Conservation (phyloP, 2,888 invertebrate genomes). For the Drosophila yooni region DNA sequence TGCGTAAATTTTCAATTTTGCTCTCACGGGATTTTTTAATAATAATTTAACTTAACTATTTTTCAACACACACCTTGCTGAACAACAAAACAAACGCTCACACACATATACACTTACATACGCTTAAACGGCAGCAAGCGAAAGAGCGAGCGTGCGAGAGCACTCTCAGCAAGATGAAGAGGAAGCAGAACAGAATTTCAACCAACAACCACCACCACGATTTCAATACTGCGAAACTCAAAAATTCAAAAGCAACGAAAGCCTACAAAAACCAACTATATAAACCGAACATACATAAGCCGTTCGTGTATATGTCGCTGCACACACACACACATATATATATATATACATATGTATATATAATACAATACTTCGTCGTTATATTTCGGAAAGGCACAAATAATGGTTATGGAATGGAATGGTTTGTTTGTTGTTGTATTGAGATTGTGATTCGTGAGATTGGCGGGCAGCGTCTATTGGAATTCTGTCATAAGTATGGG, state of each 20-base stretch:
- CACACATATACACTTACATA: conserved; percentile 26
- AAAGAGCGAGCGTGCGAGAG: conserved; percentile 33
- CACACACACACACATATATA: conserved; percentile 3
- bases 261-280: conserved; percentile 77
- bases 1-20: conserved; percentile 37
- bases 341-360: conserved; percentile 11
- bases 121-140: conserved; percentile 22
- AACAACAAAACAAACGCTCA: conserved; percentile 52
- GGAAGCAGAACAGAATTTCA: conserved; percentile 57
- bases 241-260: conserved; percentile 79
- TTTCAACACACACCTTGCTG: conserved; percentile 63
- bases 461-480: conserved; percentile 36
- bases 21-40: conserved; percentile 58
- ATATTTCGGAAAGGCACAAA: conserved; percentile 79
- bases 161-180: conserved; percentile 50
- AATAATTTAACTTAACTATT: conserved; percentile 71
- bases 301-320: conserved; percentile 31
- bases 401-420: conserved; percentile 73
- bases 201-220: conserved; percentile 78
- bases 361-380: conserved; percentile 66
- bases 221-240: conserved; percentile 82
- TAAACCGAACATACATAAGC: conserved; percentile 39
- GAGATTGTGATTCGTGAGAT: conserved; percentile 74
- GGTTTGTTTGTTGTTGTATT: conserved; percentile 63
- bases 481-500: conserved; percentile 28